Conservation (phyloP, 1,140 invertebrate genomes). For the Solen grandis region DNA sequence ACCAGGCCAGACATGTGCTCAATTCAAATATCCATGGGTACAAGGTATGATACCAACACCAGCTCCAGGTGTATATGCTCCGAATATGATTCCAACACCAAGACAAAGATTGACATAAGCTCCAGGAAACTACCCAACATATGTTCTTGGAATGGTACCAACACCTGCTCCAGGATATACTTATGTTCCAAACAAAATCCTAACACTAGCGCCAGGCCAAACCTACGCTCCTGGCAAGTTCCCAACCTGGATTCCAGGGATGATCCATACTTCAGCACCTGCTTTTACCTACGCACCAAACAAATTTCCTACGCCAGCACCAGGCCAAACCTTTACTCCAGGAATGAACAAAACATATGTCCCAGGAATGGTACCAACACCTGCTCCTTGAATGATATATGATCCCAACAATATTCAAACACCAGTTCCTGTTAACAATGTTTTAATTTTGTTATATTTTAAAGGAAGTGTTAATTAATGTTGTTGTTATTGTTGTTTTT, state of each 20-base stretch:
- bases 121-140: constrained; percentile 48
- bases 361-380: constrained; percentile 46
- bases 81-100: too few species aligned
- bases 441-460: too few species aligned
- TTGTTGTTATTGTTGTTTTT: too few species aligned
- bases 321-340: constrained; percentile 59
- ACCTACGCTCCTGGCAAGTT: constrained; percentile 64
- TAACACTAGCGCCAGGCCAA: constrained; percentile 60
- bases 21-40: too few species aligned
- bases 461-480: too few species aligned
- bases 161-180: constrained; percentile 52
- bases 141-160: constrained; percentile 50
- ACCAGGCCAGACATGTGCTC: too few species aligned
- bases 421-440: constrained; percentile 61
- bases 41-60: too few species aligned
- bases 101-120: constrained; percentile 43
- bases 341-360: constrained; percentile 54
- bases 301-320: constrained; percentile 56
- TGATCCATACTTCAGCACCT: constrained; percentile 55
- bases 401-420: constrained; percentile 49
- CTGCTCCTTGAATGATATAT: constrained; percentile 61
- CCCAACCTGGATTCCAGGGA: constrained; percentile 56
- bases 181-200: constrained; percentile 39
- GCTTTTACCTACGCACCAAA: constrained; percentile 53
- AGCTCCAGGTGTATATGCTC: too few species aligned